Evolutionary conservation across 2,113 vertebrate genomes (phyloP).

Genomic region (Phrynosoma blainvillii): DNA sequence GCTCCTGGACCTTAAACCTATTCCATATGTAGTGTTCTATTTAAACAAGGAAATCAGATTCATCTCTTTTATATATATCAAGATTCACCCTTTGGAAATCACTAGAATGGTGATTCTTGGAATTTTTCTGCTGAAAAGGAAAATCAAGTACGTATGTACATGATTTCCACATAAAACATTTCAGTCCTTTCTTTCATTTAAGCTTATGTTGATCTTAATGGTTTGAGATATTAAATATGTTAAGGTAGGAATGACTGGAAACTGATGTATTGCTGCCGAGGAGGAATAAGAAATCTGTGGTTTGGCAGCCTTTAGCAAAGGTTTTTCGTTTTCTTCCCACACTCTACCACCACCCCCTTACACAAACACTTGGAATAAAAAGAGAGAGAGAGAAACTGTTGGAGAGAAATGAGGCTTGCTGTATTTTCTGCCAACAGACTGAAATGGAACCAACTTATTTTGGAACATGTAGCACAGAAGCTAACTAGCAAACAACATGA

Average conservation of each 20-base stretch:
- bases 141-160: not conserved
- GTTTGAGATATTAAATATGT: not conserved
- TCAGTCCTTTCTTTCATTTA: not conserved
- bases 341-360: not conserved
- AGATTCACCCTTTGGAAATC: slow-evolving; percentile 15
- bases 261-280: not conserved
- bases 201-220: not conserved
- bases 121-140: not conserved
- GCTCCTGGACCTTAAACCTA: not conserved
- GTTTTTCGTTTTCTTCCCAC: not conserved
- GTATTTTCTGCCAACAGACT: not conserved
- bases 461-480: not conserved
- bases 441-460: not conserved
- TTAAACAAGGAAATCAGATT: not conserved
- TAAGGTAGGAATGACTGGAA: not conserved
- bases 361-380: not conserved
- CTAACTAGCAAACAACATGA: not conserved
- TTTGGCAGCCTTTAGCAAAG: not conserved
- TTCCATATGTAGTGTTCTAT: not conserved
- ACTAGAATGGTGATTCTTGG: not conserved
- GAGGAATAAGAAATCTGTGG: not conserved
- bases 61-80: slow-evolving; percentile 25
- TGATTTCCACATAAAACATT: not conserved
- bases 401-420: not conserved
- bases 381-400: not conserved